These are phyloP conservation scores for Meriones unguiculatus DNA, from an alignment of 2,113 vertebrate genomes.

Conservation along the genomic window DNA sequence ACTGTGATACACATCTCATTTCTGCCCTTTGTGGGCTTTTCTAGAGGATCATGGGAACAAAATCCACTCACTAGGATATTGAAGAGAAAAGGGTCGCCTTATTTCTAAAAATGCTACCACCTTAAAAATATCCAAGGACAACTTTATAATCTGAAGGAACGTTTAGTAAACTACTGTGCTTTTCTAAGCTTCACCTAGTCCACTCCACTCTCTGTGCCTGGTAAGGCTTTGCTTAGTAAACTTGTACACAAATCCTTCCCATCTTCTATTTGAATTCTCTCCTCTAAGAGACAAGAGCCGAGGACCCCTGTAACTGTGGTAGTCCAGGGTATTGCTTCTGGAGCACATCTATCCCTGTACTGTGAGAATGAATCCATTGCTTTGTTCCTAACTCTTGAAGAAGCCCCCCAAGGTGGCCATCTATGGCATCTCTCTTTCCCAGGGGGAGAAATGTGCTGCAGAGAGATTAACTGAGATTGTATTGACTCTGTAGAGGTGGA, in stretches of 20 bases:
- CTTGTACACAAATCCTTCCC: no score
- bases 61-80: no score
- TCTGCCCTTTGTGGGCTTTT: not conserved
- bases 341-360: not conserved
- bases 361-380: fast-evolving
- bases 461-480: fast-evolving
- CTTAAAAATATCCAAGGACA: not conserved
- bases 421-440: not conserved
- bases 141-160: not conserved
- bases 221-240: not conserved
- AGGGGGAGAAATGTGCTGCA: fast-evolving
- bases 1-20: not conserved
- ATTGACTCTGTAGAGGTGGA: fast-evolving
- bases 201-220: not conserved
- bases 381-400: not conserved
- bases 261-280: no score
- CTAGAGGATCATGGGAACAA: not conserved
- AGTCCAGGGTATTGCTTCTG: fast-evolving
- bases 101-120: not conserved
- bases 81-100: not conserved
- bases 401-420: not conserved
- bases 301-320: not conserved
- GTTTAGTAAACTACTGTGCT: not conserved
- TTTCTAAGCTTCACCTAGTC: no score
- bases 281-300: not conserved